These are phyloP conservation scores for Hycleus cichorii DNA, from an alignment of 1,140 invertebrate species.

Conservation along the genomic window DNA sequence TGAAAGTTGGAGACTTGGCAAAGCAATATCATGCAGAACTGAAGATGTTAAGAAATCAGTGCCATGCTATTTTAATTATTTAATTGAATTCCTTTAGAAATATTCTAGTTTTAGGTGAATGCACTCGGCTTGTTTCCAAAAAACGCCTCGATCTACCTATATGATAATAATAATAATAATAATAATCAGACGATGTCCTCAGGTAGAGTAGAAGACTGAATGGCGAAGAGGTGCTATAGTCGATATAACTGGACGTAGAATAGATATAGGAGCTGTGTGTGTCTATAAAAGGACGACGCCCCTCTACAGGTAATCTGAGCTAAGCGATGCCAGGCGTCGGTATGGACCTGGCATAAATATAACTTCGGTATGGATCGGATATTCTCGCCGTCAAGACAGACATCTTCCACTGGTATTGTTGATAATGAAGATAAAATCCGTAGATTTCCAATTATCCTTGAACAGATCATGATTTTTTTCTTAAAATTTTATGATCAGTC, in stretches of 20 bases:
- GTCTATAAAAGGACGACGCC: conserved; percentile 36
- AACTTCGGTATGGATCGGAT: conserved; percentile 13
- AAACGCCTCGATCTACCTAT: background rate
- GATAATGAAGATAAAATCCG: too few species aligned
- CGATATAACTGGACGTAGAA: background rate
- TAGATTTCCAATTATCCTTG: too few species aligned
- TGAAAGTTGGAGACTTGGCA: background rate
- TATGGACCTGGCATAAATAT: conserved; percentile 16
- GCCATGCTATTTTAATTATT: background rate
- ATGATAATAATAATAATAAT: background rate
- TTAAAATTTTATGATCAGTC: too few species aligned
- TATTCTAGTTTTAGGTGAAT: background rate
- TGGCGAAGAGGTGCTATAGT: background rate
- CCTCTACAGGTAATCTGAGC: conserved; percentile 34
- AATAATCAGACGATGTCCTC: conserved; percentile 2
- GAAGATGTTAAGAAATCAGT: background rate
- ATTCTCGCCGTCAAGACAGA: background rate
- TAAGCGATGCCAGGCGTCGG: conserved; percentile 10
- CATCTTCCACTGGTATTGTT: too few species aligned
- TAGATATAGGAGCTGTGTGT: conserved; percentile 17
- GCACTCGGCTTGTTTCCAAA: background rate
- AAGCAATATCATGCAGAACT: background rate
- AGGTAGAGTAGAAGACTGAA: conserved; percentile 11
- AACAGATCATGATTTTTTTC: too few species aligned
- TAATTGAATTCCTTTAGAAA: background rate